These are phyloP conservation scores for Drosophila ercepeae DNA, from an alignment of 1,140 invertebrate genomes.

Conservation along the genomic window DNA sequence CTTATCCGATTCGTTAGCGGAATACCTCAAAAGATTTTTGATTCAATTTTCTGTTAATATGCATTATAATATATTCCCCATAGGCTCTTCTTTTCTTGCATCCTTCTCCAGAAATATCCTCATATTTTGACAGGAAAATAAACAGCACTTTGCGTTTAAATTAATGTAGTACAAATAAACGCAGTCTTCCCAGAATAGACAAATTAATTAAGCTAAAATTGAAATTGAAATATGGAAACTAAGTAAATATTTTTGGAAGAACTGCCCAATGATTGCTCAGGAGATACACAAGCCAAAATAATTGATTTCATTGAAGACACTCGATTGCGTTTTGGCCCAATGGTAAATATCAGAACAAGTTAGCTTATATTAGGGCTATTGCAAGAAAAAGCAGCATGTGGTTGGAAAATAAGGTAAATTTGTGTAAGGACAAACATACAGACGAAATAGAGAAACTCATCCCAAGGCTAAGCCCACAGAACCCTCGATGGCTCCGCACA, in stretches of 20 bases:
- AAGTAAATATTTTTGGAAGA: neutral
- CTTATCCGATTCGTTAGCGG: too few species aligned
- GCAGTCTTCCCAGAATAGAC: neutral
- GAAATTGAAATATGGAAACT: neutral
- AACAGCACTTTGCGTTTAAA: neutral
- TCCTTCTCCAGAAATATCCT: neutral
- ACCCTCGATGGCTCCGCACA: conserved; percentile 46
- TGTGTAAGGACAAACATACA: neutral
- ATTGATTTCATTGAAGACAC: conserved; percentile 3
- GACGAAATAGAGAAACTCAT: conserved; percentile 1
- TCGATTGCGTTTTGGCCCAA: neutral
- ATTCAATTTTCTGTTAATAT: too few species aligned
- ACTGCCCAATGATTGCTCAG: neutral
- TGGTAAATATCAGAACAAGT: neutral
- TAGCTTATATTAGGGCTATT: neutral
- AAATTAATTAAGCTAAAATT: conserved; percentile 2
- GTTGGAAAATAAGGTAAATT: neutral
- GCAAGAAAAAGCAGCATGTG: neutral
- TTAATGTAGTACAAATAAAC: conserved; percentile 7
- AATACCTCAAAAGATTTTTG: too few species aligned
- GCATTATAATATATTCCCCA: too few species aligned
- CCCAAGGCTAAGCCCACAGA: conserved; percentile 24
- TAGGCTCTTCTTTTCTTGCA: too few species aligned
- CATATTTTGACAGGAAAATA: neutral
- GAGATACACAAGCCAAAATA: neutral